These are phyloP conservation scores for Zaprionus africanus DNA, from an alignment of 1,140 invertebrate genomes.

Conservation along the genomic window DNA sequence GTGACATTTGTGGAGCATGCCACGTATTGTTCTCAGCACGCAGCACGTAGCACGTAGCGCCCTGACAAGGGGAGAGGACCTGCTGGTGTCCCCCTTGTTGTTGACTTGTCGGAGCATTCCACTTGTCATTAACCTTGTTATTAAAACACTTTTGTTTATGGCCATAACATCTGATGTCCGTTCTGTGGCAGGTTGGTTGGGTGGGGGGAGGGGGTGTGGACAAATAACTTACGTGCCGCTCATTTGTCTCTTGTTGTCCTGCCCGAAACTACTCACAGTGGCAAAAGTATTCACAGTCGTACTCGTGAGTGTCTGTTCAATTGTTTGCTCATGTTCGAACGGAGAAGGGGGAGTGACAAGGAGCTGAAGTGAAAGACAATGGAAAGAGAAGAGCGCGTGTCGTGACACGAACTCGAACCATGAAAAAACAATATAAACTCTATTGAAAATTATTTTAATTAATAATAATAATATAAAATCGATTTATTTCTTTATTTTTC, in stretches of 20 bases:
- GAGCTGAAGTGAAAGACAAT: background rate
- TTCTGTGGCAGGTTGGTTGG: background rate
- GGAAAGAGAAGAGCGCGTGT: background rate
- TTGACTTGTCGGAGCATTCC: conserved; percentile 55
- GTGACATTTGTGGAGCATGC: conserved; percentile 3
- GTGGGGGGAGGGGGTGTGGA: conserved; percentile 26
- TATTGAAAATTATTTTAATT: no score
- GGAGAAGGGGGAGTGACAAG: background rate
- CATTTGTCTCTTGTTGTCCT: conserved; percentile 65
- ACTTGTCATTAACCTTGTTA: conserved; percentile 84
- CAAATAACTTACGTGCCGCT: conserved; percentile 82
- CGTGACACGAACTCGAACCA: conserved; percentile 4
- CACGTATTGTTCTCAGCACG: background rate
- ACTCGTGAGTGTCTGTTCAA: conserved; percentile 7
- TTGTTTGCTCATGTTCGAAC: conserved; percentile 5
- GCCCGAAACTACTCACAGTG: conserved; percentile 26
- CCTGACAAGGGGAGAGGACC: no score
- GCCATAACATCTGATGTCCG: conserved; percentile 81
- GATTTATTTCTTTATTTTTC: no score
- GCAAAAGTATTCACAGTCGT: conserved; percentile 13
- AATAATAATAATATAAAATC: no score
- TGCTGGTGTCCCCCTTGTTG: background rate
- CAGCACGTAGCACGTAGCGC: conserved; percentile 47
- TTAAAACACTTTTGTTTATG: conserved; percentile 84
- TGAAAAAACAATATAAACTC: background rate